Conservation (phyloP, 2,113 vertebrate species). For the Cyphotilapia sp. region DNA sequence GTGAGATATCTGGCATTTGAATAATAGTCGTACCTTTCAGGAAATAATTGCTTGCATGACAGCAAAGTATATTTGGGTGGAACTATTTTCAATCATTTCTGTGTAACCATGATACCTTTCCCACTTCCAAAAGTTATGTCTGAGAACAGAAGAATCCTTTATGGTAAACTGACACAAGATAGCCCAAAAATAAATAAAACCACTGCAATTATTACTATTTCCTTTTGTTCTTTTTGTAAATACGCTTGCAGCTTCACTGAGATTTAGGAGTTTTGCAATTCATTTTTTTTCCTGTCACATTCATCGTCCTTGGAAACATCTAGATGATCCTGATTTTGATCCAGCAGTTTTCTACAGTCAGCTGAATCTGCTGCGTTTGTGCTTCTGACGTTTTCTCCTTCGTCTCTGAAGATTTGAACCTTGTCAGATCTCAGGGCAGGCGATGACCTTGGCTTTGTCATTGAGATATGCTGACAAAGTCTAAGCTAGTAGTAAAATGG, state of each 20-base stretch:
- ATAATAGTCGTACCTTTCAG: background rate
- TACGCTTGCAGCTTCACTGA: background rate
- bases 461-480: slow-evolving; percentile 43
- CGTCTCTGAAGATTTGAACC: slow-evolving; percentile 33
- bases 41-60: slow-evolving; percentile 7
- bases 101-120: background rate
- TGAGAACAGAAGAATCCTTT: background rate
- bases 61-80: background rate
- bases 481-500: background rate
- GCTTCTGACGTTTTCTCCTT: slow-evolving; percentile 16
- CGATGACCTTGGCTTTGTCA: slow-evolving; percentile 39
- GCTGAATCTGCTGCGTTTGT: slow-evolving; percentile 28
- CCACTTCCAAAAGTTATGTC: background rate
- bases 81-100: background rate
- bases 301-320: background rate
- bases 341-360: slow-evolving; percentile 8
- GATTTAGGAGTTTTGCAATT: background rate
- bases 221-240: background rate
- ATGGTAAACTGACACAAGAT: background rate
- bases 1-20: slow-evolving; percentile 5
- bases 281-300: background rate
- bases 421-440: slow-evolving; percentile 29
- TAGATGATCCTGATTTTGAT: background rate
- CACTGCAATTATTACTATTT: background rate
- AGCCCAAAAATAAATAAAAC: background rate